A percentile compares a stretch with the other conserved stretches of the same genome.
Conservation (phyloP, 2,888 invertebrate species). For the Meliscaeva auricollis region DNA sequence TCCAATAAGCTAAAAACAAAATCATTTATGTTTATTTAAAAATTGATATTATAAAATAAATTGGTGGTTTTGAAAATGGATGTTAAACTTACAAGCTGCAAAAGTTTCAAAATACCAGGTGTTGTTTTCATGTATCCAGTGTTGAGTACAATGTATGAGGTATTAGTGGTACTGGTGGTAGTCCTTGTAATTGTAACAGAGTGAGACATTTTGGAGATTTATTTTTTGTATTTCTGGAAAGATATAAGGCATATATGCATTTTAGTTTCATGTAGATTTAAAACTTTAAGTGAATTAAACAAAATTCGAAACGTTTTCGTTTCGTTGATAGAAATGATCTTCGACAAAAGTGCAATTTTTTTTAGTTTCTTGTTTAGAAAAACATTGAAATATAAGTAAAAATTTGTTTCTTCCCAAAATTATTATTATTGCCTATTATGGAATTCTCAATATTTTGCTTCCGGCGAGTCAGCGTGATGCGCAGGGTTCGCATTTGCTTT, state of each 20-base stretch:
- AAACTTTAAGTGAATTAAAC: too few relatives aligned
- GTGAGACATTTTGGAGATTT: conserved; percentile 90
- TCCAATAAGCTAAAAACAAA: conserved; percentile 88
- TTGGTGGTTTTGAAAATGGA: conserved; percentile 76
- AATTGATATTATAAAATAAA: neutral
- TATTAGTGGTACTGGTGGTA: conserved; percentile 91
- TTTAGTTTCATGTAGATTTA: neutral
- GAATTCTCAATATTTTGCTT: too few relatives aligned
- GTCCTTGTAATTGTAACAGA: conserved; percentile 94
- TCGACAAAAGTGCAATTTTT: too few relatives aligned
- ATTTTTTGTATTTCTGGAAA: conserved; percentile 59
- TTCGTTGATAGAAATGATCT: too few relatives aligned
- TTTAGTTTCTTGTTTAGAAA: too few relatives aligned
- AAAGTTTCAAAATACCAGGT: conserved; percentile 92
- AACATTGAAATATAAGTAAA: too few relatives aligned
- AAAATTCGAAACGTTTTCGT: too few relatives aligned
- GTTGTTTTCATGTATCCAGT: conserved; percentile 91
- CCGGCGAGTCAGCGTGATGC: too few relatives aligned
- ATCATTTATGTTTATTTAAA: neutral
- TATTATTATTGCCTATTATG: too few relatives aligned
- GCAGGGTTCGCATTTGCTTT: too few relatives aligned
- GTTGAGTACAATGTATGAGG: conserved; percentile 91
- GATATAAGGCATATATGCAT: neutral
- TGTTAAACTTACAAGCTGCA: conserved; percentile 88
- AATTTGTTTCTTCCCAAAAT: too few relatives aligned